These are phyloP conservation scores for Varanus komodoensis DNA, from an alignment of 2,113 vertebrate genomes.

Conservation along the genomic window DNA sequence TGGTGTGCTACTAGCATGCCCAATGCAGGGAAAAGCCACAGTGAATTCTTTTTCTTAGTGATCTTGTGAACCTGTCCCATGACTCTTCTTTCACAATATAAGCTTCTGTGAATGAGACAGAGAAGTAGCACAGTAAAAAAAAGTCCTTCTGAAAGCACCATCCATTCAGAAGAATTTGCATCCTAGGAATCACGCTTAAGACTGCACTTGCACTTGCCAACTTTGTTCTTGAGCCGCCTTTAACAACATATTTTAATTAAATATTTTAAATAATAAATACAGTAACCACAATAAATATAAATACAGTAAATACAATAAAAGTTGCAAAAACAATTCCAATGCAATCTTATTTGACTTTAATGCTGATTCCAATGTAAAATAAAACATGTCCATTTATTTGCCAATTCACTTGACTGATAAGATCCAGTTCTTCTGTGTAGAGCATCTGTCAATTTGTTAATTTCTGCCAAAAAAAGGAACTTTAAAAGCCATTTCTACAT, in stretches of 20 bases:
- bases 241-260: too few relatives aligned
- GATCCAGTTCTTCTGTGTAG: conserved; percentile 10
- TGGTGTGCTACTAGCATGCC: too few relatives aligned
- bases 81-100: not conserved
- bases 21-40: too few relatives aligned
- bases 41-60: too few relatives aligned
- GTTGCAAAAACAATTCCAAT: not conserved
- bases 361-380: not conserved
- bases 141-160: not conserved
- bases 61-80: too few relatives aligned
- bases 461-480: not conserved
- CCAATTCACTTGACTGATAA: not conserved
- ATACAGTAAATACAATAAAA: not conserved
- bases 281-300: too few relatives aligned
- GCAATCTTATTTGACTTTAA: not conserved
- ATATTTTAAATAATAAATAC: not conserved
- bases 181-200: too few relatives aligned
- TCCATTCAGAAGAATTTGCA: not conserved
- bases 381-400: not conserved
- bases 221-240: not conserved
- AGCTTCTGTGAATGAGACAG: not conserved
- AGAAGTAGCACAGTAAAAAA: not conserved
- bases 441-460: not conserved
- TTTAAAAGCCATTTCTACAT: not conserved
- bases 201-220: not conserved